Base-by-base conservation (phyloP, 2,888 invertebrate genomes). In the Stegana nigrithorax region DNA sequence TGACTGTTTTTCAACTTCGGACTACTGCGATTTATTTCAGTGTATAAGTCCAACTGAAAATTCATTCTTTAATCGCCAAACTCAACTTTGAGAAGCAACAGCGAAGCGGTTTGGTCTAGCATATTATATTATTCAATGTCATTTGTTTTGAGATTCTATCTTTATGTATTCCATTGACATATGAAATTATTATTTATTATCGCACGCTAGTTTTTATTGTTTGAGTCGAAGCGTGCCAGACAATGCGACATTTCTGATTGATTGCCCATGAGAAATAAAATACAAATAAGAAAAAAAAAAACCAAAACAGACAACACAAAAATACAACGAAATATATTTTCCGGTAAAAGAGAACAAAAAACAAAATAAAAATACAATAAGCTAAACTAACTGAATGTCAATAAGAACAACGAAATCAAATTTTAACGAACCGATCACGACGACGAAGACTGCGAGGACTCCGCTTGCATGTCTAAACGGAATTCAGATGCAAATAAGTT, bases 211-310 rank as follows among this genome's bases (percentile, higher is more conserved):
- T n/a, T n/a, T n/a, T n/a, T n/a, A n/a, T n/a, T n/a, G n/a, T n/a
- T n/a, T n/a, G n/a, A n/a, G n/a, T n/a, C n/a, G n/a, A 75, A 79
- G 75, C 75, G 74, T 71, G 75, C 73, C 65, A 55, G 51, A 61
- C 68, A 75, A 73, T 71, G 69, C 68, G 64, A 59, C 64, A 67
- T 47, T 60, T 61, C 59, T 73, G 74, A 75, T 75, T 79, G 75
- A 75, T 75, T 75, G 53, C 19, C 32, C 53, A 55, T 32, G 21
- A 8, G 19, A 39, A n/a, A n/a, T 10, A 53, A n/a, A 57, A 51
- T 17, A 51, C 7, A 21, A 47, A 47, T 7, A 21, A 5, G 1
- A 42, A 42, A 2, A 2, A 5, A 42, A 42, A 27, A 27, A 10
- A 27, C 47, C 47, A 45, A 45, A 21, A 21, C n/a, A 29, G 8